Base-by-base conservation (phyloP, 2,888 invertebrate genomes). In the Papilio protenor region DNA sequence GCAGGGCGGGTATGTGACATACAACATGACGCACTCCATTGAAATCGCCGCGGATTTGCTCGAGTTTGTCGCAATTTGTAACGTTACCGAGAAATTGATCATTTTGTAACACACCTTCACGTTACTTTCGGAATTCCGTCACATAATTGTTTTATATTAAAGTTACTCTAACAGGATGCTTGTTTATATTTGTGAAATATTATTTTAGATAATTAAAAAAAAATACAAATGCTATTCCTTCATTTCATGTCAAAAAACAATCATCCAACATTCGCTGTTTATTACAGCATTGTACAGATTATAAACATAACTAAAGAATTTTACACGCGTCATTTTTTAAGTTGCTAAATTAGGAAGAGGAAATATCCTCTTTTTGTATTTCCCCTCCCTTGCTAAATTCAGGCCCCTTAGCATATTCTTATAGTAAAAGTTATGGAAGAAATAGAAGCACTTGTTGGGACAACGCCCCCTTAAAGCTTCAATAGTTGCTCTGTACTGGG, bases 1-100 rank as follows among this genome's bases (percentile, higher is more conserved):
- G 73, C 80, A 78, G 79, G 79, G 78, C 80, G 80, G 72, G 76
- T 80, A 71, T 81, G 79, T 82, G 81, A 82, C 80, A 81, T 80
- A 80, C 69, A 72, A 74, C 40, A 76, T 81, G 82, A 82, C 82
- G 81, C 78, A 80, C 73, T 72, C 76, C 16, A 59, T 75, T 66
- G 73, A 75, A 76, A 55, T 73, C 59, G 66, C 57, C 66, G 71
- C 72, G 81, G 75, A 80, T 77, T 79, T 79, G 73, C 69, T 76
- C 72, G 33, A 70, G 69, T 76, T 76, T 80, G 61, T 61, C 21
- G 69, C 27, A 61, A 61, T 61, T 78, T 76, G 75, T 76, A 73
- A 59, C 47, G 47, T 52, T 70, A 73, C 18, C 40, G 49, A 59
- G 73, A 64, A 70, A 61, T 55, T 72, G 18, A 49, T 40, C 49